These are phyloP conservation scores for Pangasianodon hypophthalmus DNA, from an alignment of 2,113 vertebrate genomes.

Conservation along the genomic window DNA sequence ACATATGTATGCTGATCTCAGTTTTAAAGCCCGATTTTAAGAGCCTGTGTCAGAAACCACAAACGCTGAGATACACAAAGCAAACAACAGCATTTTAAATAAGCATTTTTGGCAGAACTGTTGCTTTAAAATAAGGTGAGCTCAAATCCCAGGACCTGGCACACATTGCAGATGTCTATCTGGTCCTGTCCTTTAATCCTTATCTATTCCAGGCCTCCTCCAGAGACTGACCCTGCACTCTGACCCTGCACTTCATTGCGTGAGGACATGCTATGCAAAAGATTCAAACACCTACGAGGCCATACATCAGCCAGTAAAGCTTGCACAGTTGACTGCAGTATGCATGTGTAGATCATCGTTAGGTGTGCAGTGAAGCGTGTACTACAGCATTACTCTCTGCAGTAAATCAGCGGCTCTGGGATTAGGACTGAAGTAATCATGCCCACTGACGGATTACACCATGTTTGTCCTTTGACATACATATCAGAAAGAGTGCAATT, in stretches of 20 bases:
- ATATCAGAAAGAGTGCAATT: conserved; percentile 59
- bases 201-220: background rate
- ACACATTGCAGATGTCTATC: background rate
- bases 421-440: conserved; percentile 66
- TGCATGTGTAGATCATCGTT: background rate
- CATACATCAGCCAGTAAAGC: background rate
- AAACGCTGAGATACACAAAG: no score
- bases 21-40: background rate
- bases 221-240: background rate
- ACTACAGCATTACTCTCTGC: background rate
- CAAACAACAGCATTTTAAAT: background rate
- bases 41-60: no score
- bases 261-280: background rate
- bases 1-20: background rate
- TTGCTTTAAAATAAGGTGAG: background rate
- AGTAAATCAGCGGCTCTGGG: conserved; percentile 40
- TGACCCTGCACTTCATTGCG: background rate
- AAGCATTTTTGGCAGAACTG: background rate
- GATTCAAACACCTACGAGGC: background rate
- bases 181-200: background rate
- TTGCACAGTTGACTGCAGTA: background rate
- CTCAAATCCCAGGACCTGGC: background rate
- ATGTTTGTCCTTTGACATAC: conserved; percentile 52
- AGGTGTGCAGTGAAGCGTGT: conserved; percentile 10
- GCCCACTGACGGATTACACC: conserved; percentile 73